Evolutionary conservation across 2,113 vertebrate species (phyloP).

Genomic region (Aramus guarauna): DNA sequence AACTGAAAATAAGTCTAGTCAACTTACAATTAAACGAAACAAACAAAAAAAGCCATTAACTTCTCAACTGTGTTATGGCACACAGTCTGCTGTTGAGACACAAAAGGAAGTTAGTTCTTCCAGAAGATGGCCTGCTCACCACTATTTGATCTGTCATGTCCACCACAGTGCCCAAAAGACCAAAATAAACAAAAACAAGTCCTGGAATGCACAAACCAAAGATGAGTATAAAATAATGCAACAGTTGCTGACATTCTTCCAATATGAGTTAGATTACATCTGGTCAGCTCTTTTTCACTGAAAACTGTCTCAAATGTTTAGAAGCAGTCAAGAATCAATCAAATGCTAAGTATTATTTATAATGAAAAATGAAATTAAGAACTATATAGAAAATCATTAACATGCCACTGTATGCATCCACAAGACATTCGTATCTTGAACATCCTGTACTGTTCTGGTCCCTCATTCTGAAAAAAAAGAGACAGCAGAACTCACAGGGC

Average conservation of each 20-base stretch:
- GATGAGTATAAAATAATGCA: not conserved
- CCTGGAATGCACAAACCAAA: not conserved
- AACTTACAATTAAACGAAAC: not conserved
- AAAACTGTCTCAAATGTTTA: not conserved
- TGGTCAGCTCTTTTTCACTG: not conserved
- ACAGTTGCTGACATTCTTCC: not conserved
- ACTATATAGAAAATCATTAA: not conserved
- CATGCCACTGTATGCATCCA: not conserved
- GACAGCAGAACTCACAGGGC: not conserved
- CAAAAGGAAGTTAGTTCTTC: not conserved
- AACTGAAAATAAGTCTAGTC: not conserved
- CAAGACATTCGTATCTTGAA: not conserved
- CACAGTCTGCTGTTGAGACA: not conserved
- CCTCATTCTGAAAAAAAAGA: not conserved
- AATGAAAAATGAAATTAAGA: not conserved
- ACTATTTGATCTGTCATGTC: not conserved
- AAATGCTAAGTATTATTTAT: not conserved
- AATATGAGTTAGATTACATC: not conserved
- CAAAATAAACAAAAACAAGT: not conserved
- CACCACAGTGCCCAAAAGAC: not conserved
- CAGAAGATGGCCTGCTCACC: not conserved
- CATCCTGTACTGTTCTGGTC: not conserved
- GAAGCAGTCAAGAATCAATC: not conserved
- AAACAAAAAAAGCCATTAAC: not conserved
- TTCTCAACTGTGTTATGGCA: not conserved